phyloP scores from a whole-genome alignment of 2,888 invertebrate genomes.

The Ochlodes sylvanus region DNA sequence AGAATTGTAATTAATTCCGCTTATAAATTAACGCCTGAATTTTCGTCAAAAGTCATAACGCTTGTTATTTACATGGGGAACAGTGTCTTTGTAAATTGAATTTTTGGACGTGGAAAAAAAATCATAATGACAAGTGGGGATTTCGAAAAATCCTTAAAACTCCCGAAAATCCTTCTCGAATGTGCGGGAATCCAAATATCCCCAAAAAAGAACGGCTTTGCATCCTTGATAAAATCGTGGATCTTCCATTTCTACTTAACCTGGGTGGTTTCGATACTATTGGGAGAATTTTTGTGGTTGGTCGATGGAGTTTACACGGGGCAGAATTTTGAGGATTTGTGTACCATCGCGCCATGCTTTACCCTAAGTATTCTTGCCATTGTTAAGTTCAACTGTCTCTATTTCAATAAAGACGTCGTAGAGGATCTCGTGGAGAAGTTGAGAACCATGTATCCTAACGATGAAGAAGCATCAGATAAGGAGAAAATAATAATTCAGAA shows the following conservation, averaged over 20 bases:
- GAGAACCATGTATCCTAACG: slow-evolving; percentile 55
- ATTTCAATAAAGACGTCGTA: slow-evolving; percentile 51
- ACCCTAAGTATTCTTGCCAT: slow-evolving; percentile 59
- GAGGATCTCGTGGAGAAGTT: slow-evolving; percentile 53
- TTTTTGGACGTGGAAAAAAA: neutral
- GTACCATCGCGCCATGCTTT: slow-evolving; percentile 59
- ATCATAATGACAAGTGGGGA: slow-evolving; percentile 6
- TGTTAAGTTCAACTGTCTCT: slow-evolving; percentile 55
- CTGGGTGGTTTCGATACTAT: slow-evolving; percentile 58
- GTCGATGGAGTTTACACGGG: slow-evolving; percentile 55
- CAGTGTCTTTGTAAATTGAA: neutral
- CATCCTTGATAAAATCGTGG: slow-evolving; percentile 46
- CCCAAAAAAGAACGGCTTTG: slow-evolving; percentile 35
- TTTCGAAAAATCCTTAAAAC: slow-evolving; percentile 53
- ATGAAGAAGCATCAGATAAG: slow-evolving; percentile 1
- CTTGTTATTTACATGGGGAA: neutral
- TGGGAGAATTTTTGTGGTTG: slow-evolving; percentile 62
- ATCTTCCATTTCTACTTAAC: slow-evolving; percentile 55
- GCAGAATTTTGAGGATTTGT: slow-evolving; percentile 59
- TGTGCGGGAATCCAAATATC: slow-evolving; percentile 60
- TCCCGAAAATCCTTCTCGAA: slow-evolving; percentile 53
- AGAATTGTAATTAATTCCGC: slow-evolving; percentile 35
- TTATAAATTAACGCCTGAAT: slow-evolving; percentile 13
- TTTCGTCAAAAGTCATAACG: slow-evolving; percentile 7
- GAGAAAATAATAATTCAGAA: slow-evolving; percentile 49